A percentile compares a stretch with the other conserved stretches of the same genome.
Evolutionary conservation across 2,888 invertebrate genomes (phyloP).

Genomic region (Cerceris rybyensis): DNA sequence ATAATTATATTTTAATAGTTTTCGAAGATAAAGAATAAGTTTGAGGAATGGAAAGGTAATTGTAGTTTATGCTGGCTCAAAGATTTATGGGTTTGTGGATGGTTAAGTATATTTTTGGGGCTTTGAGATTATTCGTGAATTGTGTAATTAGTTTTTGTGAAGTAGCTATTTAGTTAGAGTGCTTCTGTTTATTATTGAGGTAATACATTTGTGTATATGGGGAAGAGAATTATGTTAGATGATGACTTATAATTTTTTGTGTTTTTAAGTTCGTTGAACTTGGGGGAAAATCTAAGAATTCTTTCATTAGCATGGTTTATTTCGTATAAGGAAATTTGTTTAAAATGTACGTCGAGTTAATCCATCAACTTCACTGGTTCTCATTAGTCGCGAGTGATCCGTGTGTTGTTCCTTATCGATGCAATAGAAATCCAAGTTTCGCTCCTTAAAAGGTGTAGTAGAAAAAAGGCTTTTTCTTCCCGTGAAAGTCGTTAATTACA

Average conservation of each 20-base stretch:
- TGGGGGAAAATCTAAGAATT: constrained; percentile 13
- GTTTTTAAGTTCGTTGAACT: neutral
- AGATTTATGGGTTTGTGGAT: no score
- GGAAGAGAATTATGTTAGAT: constrained; percentile 13
- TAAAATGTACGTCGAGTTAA: constrained; percentile 28
- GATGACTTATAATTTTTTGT: constrained; percentile 8
- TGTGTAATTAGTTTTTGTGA: no score
- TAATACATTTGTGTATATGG: neutral
- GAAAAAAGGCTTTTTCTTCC: constrained; percentile 40
- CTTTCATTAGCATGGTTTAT: constrained; percentile 6
- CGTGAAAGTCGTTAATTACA: constrained; percentile 48
- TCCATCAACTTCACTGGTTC: neutral
- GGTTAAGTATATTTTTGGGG: neutral
- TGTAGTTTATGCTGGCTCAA: no score
- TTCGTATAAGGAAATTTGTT: constrained; percentile 4
- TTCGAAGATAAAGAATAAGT: no score
- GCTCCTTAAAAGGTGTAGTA: constrained; percentile 34
- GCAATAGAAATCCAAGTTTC: constrained; percentile 49
- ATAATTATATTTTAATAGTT: no score
- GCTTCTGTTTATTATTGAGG: no score
- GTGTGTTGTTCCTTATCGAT: neutral
- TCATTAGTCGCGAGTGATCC: constrained; percentile 1
- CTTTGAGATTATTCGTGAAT: neutral
- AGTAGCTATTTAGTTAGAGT: no score
- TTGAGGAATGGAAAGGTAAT: no score